These are phyloP conservation scores for Micrastur ruficollis DNA, from an alignment of 2,797 vertebrate species.

Conservation along the genomic window DNA sequence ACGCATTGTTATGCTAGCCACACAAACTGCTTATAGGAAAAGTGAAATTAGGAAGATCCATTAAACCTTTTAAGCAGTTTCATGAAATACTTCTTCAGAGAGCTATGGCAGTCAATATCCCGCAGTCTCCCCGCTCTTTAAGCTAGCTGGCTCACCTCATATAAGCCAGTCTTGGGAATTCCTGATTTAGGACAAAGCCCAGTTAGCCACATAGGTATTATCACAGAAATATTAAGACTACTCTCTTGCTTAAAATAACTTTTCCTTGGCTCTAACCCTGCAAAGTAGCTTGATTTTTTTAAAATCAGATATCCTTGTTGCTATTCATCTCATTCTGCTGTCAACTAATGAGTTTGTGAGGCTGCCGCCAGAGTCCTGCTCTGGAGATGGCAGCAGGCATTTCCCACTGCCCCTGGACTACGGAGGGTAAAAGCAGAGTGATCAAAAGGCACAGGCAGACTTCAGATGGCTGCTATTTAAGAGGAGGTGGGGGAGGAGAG, in stretches of 20 bases:
- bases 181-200: neutral
- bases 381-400: neutral
- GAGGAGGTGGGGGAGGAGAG: accelerated
- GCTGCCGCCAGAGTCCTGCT: neutral
- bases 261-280: neutral
- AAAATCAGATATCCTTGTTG: neutral
- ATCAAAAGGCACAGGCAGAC: neutral
- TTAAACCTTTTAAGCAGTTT: neutral
- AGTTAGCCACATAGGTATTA: neutral
- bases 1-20: neutral
- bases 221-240: neutral
- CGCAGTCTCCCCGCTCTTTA: neutral
- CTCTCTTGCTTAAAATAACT: neutral
- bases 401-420: neutral
- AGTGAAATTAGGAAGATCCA: neutral
- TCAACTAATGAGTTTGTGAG: neutral
- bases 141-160: neutral
- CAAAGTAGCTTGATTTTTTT: neutral
- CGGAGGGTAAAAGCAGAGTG: neutral
- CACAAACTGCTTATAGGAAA: neutral
- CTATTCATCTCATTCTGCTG: neutral
- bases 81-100: neutral
- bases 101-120: neutral
- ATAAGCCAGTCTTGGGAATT: neutral
- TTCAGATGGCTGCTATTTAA: neutral